These are phyloP conservation scores for Rallus crepitans DNA, from an alignment of 2,797 vertebrate species.

Conservation along the genomic window DNA sequence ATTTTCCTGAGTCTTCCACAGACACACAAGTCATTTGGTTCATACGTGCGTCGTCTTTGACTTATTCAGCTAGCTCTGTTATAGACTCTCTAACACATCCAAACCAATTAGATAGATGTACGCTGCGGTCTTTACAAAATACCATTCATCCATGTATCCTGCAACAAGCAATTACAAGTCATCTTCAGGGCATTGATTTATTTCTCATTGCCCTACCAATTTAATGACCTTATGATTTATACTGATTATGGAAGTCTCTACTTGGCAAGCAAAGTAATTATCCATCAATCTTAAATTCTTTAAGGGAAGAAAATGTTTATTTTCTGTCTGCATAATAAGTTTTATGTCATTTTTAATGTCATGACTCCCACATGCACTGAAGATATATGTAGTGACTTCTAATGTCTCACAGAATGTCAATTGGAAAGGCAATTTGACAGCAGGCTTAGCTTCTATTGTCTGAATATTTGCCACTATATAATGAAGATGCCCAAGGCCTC, in stretches of 20 bases:
- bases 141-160: conserved; percentile 44
- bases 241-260: conserved; percentile 40
- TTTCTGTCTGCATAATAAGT: conserved; percentile 65
- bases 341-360: conserved; percentile 71
- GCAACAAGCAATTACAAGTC: conserved; percentile 58
- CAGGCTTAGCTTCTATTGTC: conserved; percentile 29
- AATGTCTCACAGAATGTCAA: conserved; percentile 39
- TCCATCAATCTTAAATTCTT: conserved; percentile 61
- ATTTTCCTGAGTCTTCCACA: conserved; percentile 47
- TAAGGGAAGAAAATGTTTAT: conserved; percentile 71
- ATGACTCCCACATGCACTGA: conserved; percentile 53
- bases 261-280: conserved; percentile 62
- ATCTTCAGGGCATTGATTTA: conserved; percentile 64
- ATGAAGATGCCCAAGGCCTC: not conserved
- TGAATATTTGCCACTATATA: conserved; percentile 31
- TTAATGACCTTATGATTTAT: conserved; percentile 70
- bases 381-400: conserved; percentile 54
- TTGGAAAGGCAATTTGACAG: conserved; percentile 29
- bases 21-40: conserved; percentile 56
- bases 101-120: conserved; percentile 49
- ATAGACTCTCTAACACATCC: conserved; percentile 24
- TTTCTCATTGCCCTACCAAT: conserved; percentile 50
- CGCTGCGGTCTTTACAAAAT: conserved; percentile 53
- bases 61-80: conserved; percentile 44
- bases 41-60: conserved; percentile 65